These are phyloP conservation scores for Tragelaphus scriptus DNA, from an alignment of 2,113 vertebrate genomes.

Conservation along the genomic window DNA sequence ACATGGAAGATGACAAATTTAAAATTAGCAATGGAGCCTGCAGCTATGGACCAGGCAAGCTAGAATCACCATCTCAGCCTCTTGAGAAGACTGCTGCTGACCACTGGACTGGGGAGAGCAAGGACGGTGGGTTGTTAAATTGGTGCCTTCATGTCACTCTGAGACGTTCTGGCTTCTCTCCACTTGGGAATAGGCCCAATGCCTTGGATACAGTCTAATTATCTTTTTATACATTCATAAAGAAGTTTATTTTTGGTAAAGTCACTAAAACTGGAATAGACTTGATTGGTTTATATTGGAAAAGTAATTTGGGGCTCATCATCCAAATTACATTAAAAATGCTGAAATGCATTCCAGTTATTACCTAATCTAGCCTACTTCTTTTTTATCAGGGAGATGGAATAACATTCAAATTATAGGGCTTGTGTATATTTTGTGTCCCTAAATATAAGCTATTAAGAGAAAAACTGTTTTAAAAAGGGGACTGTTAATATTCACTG, in stretches of 20 bases:
- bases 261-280: constrained; percentile 36
- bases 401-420: not conserved
- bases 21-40: not conserved
- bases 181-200: not conserved
- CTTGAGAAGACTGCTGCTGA: not conserved
- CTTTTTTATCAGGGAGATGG: not conserved
- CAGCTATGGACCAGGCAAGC: not conserved
- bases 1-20: not conserved
- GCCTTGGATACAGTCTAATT: constrained; percentile 44
- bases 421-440: not conserved
- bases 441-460: not conserved
- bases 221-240: constrained; percentile 61
- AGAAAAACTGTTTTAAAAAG: not conserved
- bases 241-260: constrained; percentile 68
- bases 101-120: not conserved
- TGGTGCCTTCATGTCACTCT: not conserved
- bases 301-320: constrained; percentile 66
- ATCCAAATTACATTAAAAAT: constrained; percentile 71
- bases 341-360: constrained; percentile 42
- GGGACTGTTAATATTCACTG: not conserved
- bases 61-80: not conserved
- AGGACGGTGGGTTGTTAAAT: not conserved
- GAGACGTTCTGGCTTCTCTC: constrained; percentile 11
- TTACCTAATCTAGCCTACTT: constrained; percentile 33
- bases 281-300: constrained; percentile 66